Percentiles rank a stretch among this genome's conserved stretches.
These are phyloP conservation scores for Aphelocoma californica DNA, from an alignment of 2,797 vertebrate genomes.

Conservation along the genomic window DNA sequence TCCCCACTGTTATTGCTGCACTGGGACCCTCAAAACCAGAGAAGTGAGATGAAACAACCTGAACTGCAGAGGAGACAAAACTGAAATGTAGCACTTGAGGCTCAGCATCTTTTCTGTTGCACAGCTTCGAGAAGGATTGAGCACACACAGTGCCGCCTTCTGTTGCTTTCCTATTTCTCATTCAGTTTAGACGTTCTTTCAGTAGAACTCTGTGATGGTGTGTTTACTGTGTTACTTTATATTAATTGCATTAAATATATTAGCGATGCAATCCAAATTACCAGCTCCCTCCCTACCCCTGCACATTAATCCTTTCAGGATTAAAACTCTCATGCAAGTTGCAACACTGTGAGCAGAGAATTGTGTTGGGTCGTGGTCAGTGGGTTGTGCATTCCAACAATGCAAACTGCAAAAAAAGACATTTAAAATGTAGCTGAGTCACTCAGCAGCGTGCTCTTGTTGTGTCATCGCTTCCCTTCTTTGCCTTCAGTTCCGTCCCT, in stretches of 20 bases:
- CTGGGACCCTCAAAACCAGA: neutral
- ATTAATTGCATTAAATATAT: neutral
- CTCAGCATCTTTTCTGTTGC: neutral
- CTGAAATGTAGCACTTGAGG: neutral
- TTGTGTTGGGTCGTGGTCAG: accelerated
- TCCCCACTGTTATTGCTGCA: neutral
- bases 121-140: neutral
- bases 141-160: neutral
- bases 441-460: neutral
- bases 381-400: neutral
- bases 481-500: neutral
- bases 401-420: neutral
- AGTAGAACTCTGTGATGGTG: neutral
- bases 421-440: neutral
- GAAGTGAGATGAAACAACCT: neutral
- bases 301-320: neutral
- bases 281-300: neutral
- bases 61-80: neutral
- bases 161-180: neutral
- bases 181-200: neutral
- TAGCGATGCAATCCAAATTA: neutral
- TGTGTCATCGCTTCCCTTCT: neutral
- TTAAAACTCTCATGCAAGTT: neutral
- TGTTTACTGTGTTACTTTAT: neutral
- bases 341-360: neutral